Evolutionary conservation across 2,113 vertebrate genomes (phyloP).

Genomic region (Xenopus borealis): DNA sequence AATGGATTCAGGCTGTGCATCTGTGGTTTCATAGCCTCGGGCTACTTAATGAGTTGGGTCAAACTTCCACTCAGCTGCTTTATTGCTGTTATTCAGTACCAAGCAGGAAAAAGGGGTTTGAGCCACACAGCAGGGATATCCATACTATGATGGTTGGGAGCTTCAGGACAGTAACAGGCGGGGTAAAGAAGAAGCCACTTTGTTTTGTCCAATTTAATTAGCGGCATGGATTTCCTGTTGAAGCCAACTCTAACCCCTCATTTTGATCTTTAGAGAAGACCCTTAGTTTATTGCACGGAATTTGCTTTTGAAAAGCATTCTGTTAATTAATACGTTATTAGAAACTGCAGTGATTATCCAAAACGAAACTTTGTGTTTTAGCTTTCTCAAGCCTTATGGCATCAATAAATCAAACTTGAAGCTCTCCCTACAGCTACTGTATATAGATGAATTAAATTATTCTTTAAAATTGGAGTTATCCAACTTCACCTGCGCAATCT

Average conservation of each 20-base stretch:
- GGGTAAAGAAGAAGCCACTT: background rate
- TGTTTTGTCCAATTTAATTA: constrained; percentile 19
- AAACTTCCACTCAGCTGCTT: constrained; percentile 2
- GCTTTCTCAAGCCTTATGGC: no score
- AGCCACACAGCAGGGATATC: constrained; percentile 31
- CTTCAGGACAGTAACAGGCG: constrained; percentile 21
- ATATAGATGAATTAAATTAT: no score
- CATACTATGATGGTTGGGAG: constrained; percentile 13
- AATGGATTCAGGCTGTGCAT: background rate
- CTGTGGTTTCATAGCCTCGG: constrained; percentile 19
- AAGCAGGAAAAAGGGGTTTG: constrained; percentile 12
- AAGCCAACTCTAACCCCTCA: background rate
- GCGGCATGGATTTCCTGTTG: constrained; percentile 3
- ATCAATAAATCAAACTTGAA: no score
- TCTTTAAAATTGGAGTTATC: no score
- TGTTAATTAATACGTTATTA: no score
- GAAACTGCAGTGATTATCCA: no score
- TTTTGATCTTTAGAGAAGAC: no score
- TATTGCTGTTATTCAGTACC: constrained; percentile 4
- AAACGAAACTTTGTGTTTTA: no score
- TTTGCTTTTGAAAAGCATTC: no score
- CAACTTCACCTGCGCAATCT: no score
- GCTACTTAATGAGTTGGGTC: constrained; percentile 12
- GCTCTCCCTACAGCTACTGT: no score
- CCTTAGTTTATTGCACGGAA: no score